phyloP scores from a whole-genome alignment of 2,113 vertebrate genomes.

The Chaenogobius annularis region DNA sequence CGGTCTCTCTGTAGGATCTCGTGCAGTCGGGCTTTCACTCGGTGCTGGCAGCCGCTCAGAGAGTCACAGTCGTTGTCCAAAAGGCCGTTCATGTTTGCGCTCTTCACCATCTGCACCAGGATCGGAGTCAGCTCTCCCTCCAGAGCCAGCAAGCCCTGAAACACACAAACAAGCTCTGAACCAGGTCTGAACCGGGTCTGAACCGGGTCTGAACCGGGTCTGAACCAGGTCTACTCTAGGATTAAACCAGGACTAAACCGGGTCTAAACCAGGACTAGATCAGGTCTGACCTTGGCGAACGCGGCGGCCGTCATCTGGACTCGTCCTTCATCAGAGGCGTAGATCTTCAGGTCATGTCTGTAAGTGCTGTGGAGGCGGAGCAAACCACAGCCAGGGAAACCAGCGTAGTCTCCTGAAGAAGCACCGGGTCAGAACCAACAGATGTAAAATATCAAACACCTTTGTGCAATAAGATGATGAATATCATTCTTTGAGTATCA shows the following conservation, averaged over 20 bases:
- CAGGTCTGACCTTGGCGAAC: conserved; percentile 88
- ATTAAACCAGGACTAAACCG: not conserved
- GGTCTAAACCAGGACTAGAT: not conserved
- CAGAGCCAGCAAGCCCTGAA: conserved; percentile 90
- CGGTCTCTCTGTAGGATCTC: conserved; percentile 95
- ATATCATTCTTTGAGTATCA: too few species aligned
- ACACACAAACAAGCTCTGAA: not conserved
- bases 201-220: not conserved
- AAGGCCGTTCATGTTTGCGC: conserved; percentile 98
- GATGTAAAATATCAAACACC: conserved; percentile 29
- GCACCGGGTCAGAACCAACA: not conserved
- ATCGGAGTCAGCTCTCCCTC: conserved; percentile 98
- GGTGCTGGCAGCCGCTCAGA: conserved; percentile 92
- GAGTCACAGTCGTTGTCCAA: conserved; percentile 96
- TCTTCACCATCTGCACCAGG: conserved; percentile 99
- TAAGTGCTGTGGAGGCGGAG: conserved; percentile 97
- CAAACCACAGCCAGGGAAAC: conserved; percentile 94
- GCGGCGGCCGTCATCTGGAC: conserved; percentile 99
- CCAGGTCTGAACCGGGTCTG: not conserved
- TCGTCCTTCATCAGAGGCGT: conserved; percentile 94
- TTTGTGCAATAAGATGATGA: too few species aligned
- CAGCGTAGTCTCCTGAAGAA: conserved; percentile 92
- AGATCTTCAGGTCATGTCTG: conserved; percentile 97
- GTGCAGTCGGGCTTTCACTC: conserved; percentile 91
- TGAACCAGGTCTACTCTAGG: not conserved